Percentiles rank a stretch among this genome's conserved stretches.
phyloP scores from a whole-genome alignment of 2,888 invertebrate species.

The Unio pictorum region DNA sequence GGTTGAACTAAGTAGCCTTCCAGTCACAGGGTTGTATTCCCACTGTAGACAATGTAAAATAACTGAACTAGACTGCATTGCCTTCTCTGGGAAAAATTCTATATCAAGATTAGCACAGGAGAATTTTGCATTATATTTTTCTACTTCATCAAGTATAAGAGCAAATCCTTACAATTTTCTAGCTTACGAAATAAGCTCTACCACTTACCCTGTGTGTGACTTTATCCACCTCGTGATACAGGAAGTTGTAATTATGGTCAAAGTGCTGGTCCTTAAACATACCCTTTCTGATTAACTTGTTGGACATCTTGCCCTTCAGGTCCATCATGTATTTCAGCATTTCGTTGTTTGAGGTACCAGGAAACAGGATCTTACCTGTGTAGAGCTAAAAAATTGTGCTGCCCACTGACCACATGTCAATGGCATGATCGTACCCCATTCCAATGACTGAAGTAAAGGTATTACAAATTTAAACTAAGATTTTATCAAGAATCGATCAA shows the following conservation, averaged over 20 bases:
- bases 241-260: slow-evolving; percentile 94
- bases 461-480: not conserved
- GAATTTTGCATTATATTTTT: too few species aligned
- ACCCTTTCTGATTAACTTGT: slow-evolving; percentile 94
- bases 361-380: slow-evolving; percentile 98
- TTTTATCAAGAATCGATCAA: not conserved
- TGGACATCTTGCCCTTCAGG: slow-evolving; percentile 97
- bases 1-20: too few species aligned
- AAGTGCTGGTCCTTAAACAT: slow-evolving; percentile 97
- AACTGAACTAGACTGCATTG: too few species aligned
- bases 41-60: too few species aligned
- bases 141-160: too few species aligned
- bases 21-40: too few species aligned
- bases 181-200: not conserved
- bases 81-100: too few species aligned
- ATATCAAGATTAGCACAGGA: too few species aligned
- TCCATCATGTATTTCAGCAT: slow-evolving; percentile 98
- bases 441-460: slow-evolving; percentile 82
- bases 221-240: slow-evolving; percentile 97
- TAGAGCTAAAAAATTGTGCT: slow-evolving; percentile 98
- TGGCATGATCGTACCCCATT: slow-evolving; percentile 95
- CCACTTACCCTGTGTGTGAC: slow-evolving; percentile 92
- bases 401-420: slow-evolving; percentile 99
- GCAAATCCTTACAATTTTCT: too few species aligned
- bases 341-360: slow-evolving; percentile 96